Evolutionary conservation across 2,888 invertebrate species (phyloP), one percentile per base, ranked within the genome.

Genomic region (Nomada ruficornis): DNA sequence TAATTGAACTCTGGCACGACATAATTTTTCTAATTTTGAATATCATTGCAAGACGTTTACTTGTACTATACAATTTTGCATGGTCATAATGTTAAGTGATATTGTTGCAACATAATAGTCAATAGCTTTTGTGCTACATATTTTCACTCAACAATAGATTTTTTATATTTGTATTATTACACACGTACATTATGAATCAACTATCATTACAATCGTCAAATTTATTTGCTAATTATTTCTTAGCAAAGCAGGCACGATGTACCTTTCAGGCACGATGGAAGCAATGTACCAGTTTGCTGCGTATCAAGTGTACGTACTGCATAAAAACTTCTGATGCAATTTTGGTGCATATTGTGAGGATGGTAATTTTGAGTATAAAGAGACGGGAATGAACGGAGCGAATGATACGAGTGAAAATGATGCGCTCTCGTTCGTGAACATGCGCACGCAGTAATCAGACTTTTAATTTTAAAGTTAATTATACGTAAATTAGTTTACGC

Each of bases 391-490:
- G 60, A 65, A 69, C 68, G 42, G 59, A 15, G 29, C 57, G 73
- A 69, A 73, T 73, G 76, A 72, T 68, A 69, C 67, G 67, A 26
- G 62, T n/a, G 50, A 55, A 71, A 71, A 68, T 68, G 47, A 57
- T 63, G 36, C 63, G 55, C 42, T 47, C 63, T 36, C 52, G 50
- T 67, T 59, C 64, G 64, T 26, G 62, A 69, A 36, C 26, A 10
- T 20, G 54, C 29, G 9, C 10, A 13, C 18, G n/a, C 29, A 29
- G 68, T 71, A 77, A 83, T 81, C 70, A 79, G 74, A 64, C 70
- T 86, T 86, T 86, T 86, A 82, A 86, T 82, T 86, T 80, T 59
- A 44, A 80, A 70, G 72, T 77, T 86, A 86, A 86, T 86, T 84
- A 76, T 86, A 77, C 82, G 82, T 75, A 20, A 86, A 84, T 84